Evolutionary conservation across 2,797 vertebrate species (phyloP).

Genomic region (Cynopterus sphinx): DNA sequence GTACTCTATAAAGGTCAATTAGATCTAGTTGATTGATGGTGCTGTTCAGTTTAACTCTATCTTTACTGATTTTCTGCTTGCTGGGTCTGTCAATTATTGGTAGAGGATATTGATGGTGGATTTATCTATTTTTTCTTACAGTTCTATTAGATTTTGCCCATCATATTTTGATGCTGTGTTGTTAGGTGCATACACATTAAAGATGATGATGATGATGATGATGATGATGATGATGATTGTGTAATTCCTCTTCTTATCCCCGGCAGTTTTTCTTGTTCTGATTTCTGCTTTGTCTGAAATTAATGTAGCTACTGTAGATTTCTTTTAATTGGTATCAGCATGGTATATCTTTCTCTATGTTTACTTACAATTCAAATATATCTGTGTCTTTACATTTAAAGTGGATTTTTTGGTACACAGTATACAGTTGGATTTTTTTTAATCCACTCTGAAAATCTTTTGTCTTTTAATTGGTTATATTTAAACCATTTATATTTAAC

Average conservation of each 20-base stretch:
- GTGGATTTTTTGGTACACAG: slow-evolving; percentile 17
- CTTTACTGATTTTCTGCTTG: slow-evolving; percentile 48
- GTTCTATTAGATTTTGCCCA: neutral
- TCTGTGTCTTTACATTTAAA: slow-evolving; percentile 5
- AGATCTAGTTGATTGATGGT: slow-evolving; percentile 50
- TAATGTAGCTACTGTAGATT: neutral
- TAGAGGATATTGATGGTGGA: neutral
- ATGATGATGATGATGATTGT: neutral
- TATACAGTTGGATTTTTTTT: neutral
- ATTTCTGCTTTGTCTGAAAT: slow-evolving; percentile 47
- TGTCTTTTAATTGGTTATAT: neutral
- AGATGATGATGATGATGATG: neutral
- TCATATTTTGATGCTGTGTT: neutral
- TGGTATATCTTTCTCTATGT: neutral
- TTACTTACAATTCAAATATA: slow-evolving; percentile 15
- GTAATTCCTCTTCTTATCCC: neutral
- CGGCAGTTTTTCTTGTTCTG: slow-evolving; percentile 8
- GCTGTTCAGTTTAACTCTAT: slow-evolving; percentile 15
- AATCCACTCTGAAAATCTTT: neutral
- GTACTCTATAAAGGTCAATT: slow-evolving; percentile 55
- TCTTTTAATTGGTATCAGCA: neutral
- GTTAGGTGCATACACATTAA: neutral
- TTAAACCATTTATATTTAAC: slow-evolving; percentile 15
- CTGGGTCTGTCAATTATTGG: slow-evolving; percentile 29
- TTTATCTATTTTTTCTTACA: neutral